A percentile compares a stretch with the other conserved stretches of the same genome.
Conservation (phyloP, 2,113 vertebrate genomes). For the Panthera tigris region DNA sequence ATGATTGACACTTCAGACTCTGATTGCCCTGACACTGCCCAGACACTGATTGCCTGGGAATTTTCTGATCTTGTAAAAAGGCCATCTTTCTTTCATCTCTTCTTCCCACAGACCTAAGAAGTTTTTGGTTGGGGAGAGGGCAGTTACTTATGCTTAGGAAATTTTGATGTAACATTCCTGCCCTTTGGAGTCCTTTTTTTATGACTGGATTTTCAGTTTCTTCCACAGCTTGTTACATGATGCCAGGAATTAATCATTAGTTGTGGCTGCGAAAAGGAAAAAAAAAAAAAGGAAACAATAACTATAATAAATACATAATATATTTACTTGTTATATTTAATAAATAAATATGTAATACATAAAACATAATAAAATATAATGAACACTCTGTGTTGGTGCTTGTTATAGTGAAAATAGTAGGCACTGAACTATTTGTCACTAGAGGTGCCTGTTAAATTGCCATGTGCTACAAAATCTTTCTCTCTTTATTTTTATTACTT, state of each 20-base stretch:
- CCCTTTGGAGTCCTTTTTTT: neutral
- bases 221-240: neutral
- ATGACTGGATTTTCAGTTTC: neutral
- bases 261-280: neutral
- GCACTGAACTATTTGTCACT: neutral
- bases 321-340: neutral
- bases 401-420: neutral
- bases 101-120: neutral
- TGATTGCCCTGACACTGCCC: neutral
- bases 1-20: neutral
- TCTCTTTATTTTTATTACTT: too few relatives aligned
- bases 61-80: neutral
- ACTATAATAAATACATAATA: neutral
- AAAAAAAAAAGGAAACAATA: neutral
- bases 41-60: neutral
- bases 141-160: neutral
- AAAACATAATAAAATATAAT: neutral
- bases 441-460: neutral
- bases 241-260: neutral
- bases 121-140: neutral
- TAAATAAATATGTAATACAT: neutral
- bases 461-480: neutral
- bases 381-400: neutral
- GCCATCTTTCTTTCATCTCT: neutral
- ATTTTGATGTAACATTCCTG: neutral